Conservation (phyloP, 2,797 vertebrate genomes). For the Urophycis tenuis region DNA sequence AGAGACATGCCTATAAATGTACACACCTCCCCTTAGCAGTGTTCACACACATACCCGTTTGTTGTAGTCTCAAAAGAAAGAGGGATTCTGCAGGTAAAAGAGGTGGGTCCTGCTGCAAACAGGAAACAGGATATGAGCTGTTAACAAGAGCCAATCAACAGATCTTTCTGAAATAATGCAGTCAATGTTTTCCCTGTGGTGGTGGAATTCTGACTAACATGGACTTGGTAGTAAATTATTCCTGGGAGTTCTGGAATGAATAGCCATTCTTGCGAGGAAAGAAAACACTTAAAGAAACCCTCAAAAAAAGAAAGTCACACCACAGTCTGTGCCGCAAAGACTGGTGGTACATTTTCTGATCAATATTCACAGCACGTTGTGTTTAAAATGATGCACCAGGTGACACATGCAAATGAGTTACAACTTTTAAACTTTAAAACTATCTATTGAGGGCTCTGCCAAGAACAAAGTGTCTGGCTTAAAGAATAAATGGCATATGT, state of each 20-base stretch:
- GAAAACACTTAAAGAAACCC: conserved; percentile 2
- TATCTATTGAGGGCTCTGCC: not conserved
- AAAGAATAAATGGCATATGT: not conserved
- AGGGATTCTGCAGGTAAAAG: conserved; percentile 54
- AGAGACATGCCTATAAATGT: conserved; percentile 7
- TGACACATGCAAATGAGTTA: not conserved
- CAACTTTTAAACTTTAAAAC: not conserved
- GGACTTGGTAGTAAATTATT: conserved; percentile 19
- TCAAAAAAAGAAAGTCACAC: not conserved
- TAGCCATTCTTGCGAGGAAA: not conserved
- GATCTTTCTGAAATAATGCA: conserved; percentile 41
- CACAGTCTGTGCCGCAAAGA: not conserved
- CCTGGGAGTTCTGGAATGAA: not conserved
- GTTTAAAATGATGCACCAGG: too few relatives aligned
- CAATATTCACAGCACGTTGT: not conserved
- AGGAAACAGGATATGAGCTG: conserved; percentile 60
- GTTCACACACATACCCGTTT: conserved; percentile 7
- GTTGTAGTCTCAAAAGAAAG: conserved; percentile 21
- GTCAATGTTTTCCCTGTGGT: conserved; percentile 49
- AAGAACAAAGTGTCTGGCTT: not conserved
- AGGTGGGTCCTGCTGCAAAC: conserved; percentile 57
- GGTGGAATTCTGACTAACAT: conserved; percentile 27
- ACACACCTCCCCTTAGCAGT: conserved; percentile 3
- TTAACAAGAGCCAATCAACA: conserved; percentile 48
- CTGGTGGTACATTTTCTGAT: not conserved